A percentile compares a stretch with the other conserved stretches of the same genome.
Conservation (phyloP, 1,140 invertebrate species). For the Drosophila watanabei region DNA sequence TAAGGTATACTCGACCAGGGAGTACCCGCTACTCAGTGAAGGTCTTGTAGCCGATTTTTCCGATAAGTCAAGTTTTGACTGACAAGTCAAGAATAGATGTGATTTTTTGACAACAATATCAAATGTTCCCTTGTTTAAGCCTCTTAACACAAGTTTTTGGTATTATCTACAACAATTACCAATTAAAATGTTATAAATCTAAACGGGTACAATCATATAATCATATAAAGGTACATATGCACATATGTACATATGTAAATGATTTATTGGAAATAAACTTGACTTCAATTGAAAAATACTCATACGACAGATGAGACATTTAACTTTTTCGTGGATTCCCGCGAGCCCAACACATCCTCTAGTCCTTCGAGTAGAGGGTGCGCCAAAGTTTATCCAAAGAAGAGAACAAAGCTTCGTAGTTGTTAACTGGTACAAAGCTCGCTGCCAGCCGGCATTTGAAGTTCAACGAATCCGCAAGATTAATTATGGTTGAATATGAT, state of each 20-base stretch:
- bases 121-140: background rate
- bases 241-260: too few species aligned
- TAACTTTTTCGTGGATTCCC: background rate
- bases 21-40: background rate
- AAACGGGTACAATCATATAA: too few species aligned
- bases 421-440: slow-evolving; percentile 33
- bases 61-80: background rate
- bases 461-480: slow-evolving; percentile 44
- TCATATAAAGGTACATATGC: too few species aligned
- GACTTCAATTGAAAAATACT: background rate
- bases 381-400: slow-evolving; percentile 51
- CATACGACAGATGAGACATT: background rate
- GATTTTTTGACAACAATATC: background rate
- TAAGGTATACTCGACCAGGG: slow-evolving; percentile 1
- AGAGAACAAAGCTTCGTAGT: slow-evolving; percentile 37
- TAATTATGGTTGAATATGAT: slow-evolving; percentile 10
- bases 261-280: background rate
- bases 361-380: slow-evolving; percentile 5
- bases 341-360: background rate
- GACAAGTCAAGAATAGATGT: background rate
- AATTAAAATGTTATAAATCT: too few species aligned
- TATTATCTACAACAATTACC: too few species aligned
- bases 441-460: slow-evolving; percentile 34
- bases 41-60: background rate
- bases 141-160: too few species aligned